Conservation (phyloP, 2,888 invertebrate species). For the Cartodere bifasciata region DNA sequence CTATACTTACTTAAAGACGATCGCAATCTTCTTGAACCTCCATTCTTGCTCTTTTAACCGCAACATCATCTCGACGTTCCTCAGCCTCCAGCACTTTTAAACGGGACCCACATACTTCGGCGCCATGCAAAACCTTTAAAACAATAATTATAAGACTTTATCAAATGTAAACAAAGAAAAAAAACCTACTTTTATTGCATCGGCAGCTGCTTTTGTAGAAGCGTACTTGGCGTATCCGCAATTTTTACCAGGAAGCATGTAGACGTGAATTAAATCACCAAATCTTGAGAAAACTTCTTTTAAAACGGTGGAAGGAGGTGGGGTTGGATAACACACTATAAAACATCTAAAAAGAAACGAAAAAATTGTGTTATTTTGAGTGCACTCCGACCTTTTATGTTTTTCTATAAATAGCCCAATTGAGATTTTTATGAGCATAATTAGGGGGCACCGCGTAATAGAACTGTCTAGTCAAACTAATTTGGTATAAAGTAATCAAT, state of each 20-base stretch:
- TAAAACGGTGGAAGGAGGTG: slow-evolving; percentile 66
- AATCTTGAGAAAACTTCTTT: slow-evolving; percentile 85
- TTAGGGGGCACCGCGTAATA: no score
- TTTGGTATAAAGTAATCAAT: no score
- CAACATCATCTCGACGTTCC: slow-evolving; percentile 39
- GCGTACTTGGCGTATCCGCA: slow-evolving; percentile 89
- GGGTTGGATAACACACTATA: slow-evolving; percentile 47
- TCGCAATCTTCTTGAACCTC: no score
- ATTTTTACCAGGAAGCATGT: slow-evolving; percentile 77
- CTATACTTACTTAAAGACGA: no score
- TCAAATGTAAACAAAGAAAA: slow-evolving; percentile 1
- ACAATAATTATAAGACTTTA: background rate
- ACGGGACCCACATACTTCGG: slow-evolving; percentile 74
- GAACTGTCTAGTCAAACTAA: no score
- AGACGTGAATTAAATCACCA: slow-evolving; percentile 81
- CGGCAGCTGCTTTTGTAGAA: slow-evolving; percentile 56
- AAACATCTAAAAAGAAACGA: slow-evolving; percentile 39
- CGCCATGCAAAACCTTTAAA: slow-evolving; percentile 55
- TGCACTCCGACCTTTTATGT: no score
- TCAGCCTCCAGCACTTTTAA: slow-evolving; percentile 85
- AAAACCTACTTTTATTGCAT: slow-evolving; percentile 51
- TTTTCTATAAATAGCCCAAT: no score
- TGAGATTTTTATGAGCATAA: no score
- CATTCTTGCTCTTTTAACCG: no score
- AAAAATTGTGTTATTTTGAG: no score